Conservation (phyloP, 2,888 invertebrate species). For the Acleris holmiana region DNA sequence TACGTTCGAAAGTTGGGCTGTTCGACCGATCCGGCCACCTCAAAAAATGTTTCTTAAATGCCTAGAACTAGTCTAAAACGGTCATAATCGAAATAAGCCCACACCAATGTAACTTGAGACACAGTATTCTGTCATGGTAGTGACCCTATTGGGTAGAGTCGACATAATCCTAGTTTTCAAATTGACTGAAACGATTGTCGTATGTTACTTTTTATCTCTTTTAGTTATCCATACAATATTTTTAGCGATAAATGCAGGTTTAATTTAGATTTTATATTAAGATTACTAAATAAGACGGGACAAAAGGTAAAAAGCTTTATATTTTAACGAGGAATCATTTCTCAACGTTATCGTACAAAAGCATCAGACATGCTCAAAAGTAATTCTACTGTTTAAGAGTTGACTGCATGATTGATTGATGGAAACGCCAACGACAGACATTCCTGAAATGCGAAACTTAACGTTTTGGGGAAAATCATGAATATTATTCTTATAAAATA, state of each 20-base stretch:
- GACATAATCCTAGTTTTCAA: no score
- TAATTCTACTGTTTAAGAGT: constrained; percentile 72
- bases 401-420: constrained; percentile 75
- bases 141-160: no score
- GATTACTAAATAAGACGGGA: constrained; percentile 16
- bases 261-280: constrained; percentile 19
- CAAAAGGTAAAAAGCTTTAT: constrained; percentile 23
- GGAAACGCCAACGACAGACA: constrained; percentile 68
- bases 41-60: no score
- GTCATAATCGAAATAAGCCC: no score
- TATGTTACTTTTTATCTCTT: no score
- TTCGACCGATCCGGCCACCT: no score
- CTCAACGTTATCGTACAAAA: constrained; percentile 64
- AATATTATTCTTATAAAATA: constrained; percentile 32
- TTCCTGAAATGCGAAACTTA: constrained; percentile 53
- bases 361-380: constrained; percentile 74
- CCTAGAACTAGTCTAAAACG: no score
- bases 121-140: no score
- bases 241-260: not conserved
- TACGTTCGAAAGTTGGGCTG: no score
- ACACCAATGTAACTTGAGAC: no score
- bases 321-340: constrained; percentile 55
- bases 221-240: no score
- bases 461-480: constrained; percentile 44
- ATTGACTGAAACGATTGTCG: no score